phyloP scores from a whole-genome alignment of 2,797 vertebrate genomes.

The Botia kubotai region DNA sequence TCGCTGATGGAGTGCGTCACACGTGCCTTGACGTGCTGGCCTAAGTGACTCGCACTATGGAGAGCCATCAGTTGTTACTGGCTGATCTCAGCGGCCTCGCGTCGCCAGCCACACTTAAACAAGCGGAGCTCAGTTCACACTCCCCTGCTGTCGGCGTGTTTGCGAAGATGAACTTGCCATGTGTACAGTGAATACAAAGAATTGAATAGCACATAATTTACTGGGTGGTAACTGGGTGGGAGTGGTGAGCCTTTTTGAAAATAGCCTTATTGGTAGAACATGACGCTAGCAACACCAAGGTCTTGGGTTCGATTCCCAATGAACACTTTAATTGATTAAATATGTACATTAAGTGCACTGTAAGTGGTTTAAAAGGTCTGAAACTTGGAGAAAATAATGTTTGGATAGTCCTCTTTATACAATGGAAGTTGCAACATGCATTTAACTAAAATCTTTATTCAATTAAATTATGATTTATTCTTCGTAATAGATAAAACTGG shows the following conservation, averaged over 20 bases:
- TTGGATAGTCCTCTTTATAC: too few species aligned
- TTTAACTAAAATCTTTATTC: too few species aligned
- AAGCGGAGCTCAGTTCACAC: not conserved
- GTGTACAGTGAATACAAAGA: constrained; percentile 16
- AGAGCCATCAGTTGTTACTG: constrained; percentile 34
- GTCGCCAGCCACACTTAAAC: constrained; percentile 16
- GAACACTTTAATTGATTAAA: too few species aligned
- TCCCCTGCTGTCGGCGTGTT: constrained; percentile 10
- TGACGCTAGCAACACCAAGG: too few species aligned
- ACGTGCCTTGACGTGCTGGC: constrained; percentile 24
- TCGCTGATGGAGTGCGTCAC: constrained; percentile 40
- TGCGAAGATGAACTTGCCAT: constrained; percentile 14
- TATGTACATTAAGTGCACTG: too few species aligned
- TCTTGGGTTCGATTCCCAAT: too few species aligned
- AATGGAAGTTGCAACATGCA: too few species aligned
- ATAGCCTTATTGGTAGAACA: not conserved
- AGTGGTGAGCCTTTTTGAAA: not conserved
- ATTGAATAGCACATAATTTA: not conserved
- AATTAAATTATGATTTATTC: too few species aligned
- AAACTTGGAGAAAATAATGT: too few species aligned
- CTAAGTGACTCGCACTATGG: constrained; percentile 41
- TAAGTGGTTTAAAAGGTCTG: too few species aligned
- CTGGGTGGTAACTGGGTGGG: too few species aligned
- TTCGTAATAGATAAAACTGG: too few species aligned
- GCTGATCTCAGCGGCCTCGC: constrained; percentile 15